Base-by-base conservation (phyloP, 2,113 vertebrate species). In the Pteronura brasiliensis region DNA sequence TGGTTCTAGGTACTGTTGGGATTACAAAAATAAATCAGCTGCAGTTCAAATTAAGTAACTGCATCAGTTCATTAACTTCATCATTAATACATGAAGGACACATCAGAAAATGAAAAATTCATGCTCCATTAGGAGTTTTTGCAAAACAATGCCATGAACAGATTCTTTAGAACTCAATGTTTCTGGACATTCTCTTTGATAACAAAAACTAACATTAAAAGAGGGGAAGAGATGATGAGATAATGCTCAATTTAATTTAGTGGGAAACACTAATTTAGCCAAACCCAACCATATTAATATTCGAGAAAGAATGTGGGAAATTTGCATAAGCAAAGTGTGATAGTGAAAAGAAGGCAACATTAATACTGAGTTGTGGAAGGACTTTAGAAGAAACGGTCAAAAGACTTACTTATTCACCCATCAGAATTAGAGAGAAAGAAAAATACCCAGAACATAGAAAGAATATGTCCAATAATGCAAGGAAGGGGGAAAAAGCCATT, bases 131-230 rank as follows among this genome's bases (percentile, higher is more conserved):
- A 98, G 98, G 98, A 98, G 98, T 77, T 98, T 98, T 96, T 98
- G 96, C 98, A 97, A 98, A 98, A 98, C 93, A 95, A 98, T 93
- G 94, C 97, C 97, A 98, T 98, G 96, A 98, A 98, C 96, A 97
- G 96, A 97, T 99, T 98, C 49, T 98, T 99, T 98, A 98, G 98
- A 99, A 99, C 97, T 97, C 81, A 98, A 96, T 98, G 98, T 99
- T 99, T 98, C 97, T 98, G 98, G 98, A 99, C 98, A 98, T 99
- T 99, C 98, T 99, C 98, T 99, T 99, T 99, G 98, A 99, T 99
- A 99, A 99, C 98, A 97, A 55, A 97, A 97, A 21, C 47, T n/a
- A 79, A 52, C 18, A 79, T 21, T 77, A 29, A 79, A n/a, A 86
- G 74, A 95, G 76, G 44, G 9, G 4, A 49, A 79, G 31, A 61